phyloP scores from a whole-genome alignment of 2,888 invertebrate genomes.

The Lypha dubia region DNA sequence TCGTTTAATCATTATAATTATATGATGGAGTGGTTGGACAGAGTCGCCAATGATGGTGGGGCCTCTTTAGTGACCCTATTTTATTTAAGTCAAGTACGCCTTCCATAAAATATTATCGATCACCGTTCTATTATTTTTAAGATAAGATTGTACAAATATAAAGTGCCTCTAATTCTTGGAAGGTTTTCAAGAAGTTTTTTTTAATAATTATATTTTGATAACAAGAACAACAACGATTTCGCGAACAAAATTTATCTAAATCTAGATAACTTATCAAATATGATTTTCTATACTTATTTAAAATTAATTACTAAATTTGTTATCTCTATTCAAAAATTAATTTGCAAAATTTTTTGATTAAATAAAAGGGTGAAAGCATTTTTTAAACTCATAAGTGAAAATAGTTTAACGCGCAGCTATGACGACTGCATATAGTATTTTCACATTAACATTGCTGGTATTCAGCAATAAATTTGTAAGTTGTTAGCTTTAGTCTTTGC shows the following conservation, averaged over 20 bases:
- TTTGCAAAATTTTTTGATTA: background rate
- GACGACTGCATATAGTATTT: constrained; percentile 26
- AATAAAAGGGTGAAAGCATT: background rate
- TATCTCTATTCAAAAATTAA: background rate
- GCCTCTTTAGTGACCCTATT: too few relatives aligned
- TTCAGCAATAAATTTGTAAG: constrained; percentile 11
- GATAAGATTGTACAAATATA: too few relatives aligned
- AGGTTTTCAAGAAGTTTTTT: too few relatives aligned
- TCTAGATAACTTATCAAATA: background rate
- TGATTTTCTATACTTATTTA: background rate
- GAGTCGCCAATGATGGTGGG: too few relatives aligned
- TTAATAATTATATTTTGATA: background rate
- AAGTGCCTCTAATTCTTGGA: too few relatives aligned
- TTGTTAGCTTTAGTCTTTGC: background rate
- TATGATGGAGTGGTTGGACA: too few relatives aligned
- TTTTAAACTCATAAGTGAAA: background rate
- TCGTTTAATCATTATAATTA: too few relatives aligned
- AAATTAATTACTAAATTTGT: background rate
- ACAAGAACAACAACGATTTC: too few relatives aligned
- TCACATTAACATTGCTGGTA: background rate
- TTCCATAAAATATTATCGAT: too few relatives aligned
- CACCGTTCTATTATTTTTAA: too few relatives aligned
- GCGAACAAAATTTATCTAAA: background rate
- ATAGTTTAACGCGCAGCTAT: constrained; percentile 7
- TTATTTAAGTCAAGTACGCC: too few relatives aligned